Conservation (phyloP, 2,113 vertebrate genomes). For the Scatophagus argus region DNA sequence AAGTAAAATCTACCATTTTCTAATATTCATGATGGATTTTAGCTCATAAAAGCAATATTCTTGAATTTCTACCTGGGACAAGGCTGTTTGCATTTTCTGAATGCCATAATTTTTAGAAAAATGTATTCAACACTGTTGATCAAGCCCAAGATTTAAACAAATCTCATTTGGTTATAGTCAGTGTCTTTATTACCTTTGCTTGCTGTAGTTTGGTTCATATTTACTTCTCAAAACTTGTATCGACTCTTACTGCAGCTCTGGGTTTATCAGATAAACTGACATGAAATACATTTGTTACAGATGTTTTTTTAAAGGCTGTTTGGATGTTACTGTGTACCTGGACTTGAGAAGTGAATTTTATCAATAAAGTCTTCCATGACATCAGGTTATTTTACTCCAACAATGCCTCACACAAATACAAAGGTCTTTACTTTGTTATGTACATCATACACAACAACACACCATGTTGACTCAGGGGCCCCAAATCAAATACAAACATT, state of each 20-base stretch:
- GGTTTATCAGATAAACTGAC: background rate
- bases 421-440: constrained; percentile 60
- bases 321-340: background rate
- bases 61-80: background rate
- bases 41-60: background rate
- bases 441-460: constrained; percentile 47
- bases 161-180: background rate
- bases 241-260: background rate
- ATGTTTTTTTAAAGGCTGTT: background rate
- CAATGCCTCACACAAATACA: constrained; percentile 11
- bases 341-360: background rate
- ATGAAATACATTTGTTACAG: background rate
- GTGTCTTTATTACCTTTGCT: background rate
- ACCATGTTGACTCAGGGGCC: background rate
- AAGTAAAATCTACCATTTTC: background rate
- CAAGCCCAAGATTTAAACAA: background rate
- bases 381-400: constrained; percentile 5
- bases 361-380: constrained; percentile 21
- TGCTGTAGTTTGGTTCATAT: background rate
- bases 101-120: background rate
- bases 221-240: background rate
- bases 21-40: background rate
- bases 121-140: background rate
- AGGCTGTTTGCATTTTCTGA: background rate
- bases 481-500: background rate